Percentiles rank a stretch among this genome's conserved stretches.
Conservation (phyloP, 1,140 invertebrate genomes). For the Hermatobates lingyangjiaoensis region DNA sequence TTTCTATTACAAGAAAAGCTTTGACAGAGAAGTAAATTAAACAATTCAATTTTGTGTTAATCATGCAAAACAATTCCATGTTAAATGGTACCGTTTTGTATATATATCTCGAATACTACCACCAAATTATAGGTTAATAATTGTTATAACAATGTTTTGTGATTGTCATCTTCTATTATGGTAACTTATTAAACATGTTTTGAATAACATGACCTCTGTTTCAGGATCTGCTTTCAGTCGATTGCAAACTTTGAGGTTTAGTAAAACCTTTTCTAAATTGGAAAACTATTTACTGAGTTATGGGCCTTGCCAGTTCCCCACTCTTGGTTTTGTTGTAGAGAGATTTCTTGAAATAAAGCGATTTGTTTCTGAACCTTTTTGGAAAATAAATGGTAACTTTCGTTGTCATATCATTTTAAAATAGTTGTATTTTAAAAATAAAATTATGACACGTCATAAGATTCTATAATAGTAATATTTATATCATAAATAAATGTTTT, state of each 20-base stretch:
- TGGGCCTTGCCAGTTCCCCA: slow-evolving; percentile 95
- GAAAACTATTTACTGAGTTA: slow-evolving; percentile 78
- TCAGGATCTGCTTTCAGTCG: slow-evolving; percentile 93
- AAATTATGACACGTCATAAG: too few species aligned
- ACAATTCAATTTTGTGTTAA: too few species aligned
- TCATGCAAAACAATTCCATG: too few species aligned
- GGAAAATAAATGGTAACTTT: slow-evolving; percentile 62
- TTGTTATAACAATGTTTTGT: not conserved
- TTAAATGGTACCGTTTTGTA: not conserved
- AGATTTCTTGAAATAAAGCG: slow-evolving; percentile 73
- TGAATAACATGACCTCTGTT: too few species aligned
- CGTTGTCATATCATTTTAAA: too few species aligned
- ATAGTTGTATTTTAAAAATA: too few species aligned
- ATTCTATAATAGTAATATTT: too few species aligned
- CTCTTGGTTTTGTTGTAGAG: slow-evolving; percentile 91
- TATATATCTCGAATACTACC: not conserved
- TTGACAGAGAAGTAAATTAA: too few species aligned
- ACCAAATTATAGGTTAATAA: not conserved
- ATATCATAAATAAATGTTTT: too few species aligned
- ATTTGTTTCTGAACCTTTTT: slow-evolving; percentile 79
- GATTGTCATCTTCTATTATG: not conserved
- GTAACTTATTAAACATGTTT: not conserved
- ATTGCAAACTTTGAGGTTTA: slow-evolving; percentile 83
- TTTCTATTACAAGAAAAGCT: too few species aligned
- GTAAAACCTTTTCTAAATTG: slow-evolving; percentile 65